Base-by-base conservation (phyloP, 37 sponge, comb jelly and placozoan genomes). In the Geodia barretti region DNA sequence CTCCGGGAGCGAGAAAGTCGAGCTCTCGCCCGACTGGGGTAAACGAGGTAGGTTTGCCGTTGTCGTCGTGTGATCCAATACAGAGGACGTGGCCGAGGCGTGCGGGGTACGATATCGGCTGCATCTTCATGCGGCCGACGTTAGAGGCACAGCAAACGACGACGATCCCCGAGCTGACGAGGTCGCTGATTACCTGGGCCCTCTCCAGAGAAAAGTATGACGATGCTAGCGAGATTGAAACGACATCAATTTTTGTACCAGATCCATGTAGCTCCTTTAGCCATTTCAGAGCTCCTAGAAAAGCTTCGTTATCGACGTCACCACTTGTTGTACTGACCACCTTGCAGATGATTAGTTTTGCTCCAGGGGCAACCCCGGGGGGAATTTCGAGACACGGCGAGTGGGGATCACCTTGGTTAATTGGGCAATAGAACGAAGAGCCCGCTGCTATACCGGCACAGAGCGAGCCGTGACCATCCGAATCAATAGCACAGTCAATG, bases 21-120 rank as follows among this genome's bases (percentile, higher is more conserved):
- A 88, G 62, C 26, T 88, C 83, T 41, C 82, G 83, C 14, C 88
- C 88, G 25, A 88, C 88, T 21, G 88, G 88, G 2, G 83, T 70
- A 28, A 88, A 88, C 33, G 76, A 61, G 32, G 83, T 75, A 11
- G 88, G 83, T 36, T 88, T 88, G 1, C 88, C 88, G 41, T 81
- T 68, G 29, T 60, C 71, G 70, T 75, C 70, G 58, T 82, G 82
- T 29, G 88, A 74, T 21, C 88, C 88, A 17, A 88, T 76, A 39
- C 88, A 88, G 47, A 88, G 81, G 36, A 88, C 88, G 23, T 88
- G 60, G 36, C 88, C 88, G 20, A 88, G 64, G 14, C 88, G 59
- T 19, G 88, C 88, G 33, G 88, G 87, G 39, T 60, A 86, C 29
- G 80, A 39, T 30, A 86, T 86, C 0, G 87, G 87, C 33, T 78